Evolutionary conservation across 2,888 invertebrate species (phyloP).

Genomic region (Perdita meconis): DNA sequence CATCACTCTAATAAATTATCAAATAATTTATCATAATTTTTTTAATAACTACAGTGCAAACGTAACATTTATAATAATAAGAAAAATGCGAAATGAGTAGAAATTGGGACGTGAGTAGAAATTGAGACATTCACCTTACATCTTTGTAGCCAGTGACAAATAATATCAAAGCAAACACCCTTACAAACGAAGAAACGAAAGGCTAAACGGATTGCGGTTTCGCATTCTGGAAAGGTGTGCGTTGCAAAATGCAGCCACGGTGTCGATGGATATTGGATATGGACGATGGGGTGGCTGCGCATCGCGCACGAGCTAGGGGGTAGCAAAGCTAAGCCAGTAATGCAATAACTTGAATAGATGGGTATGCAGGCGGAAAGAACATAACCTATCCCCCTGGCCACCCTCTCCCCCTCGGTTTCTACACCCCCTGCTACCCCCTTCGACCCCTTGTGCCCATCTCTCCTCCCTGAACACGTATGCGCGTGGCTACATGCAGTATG

Average conservation of each 20-base stretch:
- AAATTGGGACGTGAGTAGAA: too few species aligned
- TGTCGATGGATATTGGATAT: slow-evolving; percentile 77
- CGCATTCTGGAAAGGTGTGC: slow-evolving; percentile 77
- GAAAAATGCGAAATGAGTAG: too few species aligned
- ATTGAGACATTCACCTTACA: too few species aligned
- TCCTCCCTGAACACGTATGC: slow-evolving; percentile 42
- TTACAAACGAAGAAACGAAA: slow-evolving; percentile 31
- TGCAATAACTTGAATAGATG: slow-evolving; percentile 83
- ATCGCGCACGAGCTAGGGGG: slow-evolving; percentile 64
- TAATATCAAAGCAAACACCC: background rate
- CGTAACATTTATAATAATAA: too few species aligned
- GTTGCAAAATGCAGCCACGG: slow-evolving; percentile 74
- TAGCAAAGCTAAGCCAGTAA: slow-evolving; percentile 82
- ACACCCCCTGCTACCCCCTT: slow-evolving; percentile 39
- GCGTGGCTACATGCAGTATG: slow-evolving; percentile 40
- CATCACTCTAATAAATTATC: too few species aligned
- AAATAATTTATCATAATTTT: too few species aligned
- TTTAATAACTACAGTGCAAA: too few species aligned
- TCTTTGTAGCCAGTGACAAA: too few species aligned
- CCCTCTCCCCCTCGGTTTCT: slow-evolving; percentile 41
- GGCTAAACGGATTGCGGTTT: slow-evolving; percentile 74
- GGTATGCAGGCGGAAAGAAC: slow-evolving; percentile 81
- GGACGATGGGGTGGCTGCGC: slow-evolving; percentile 72
- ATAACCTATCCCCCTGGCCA: slow-evolving; percentile 67
- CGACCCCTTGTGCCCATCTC: slow-evolving; percentile 26